Conservation (phyloP, 2,113 vertebrate genomes). For the Scomber japonicus region DNA sequence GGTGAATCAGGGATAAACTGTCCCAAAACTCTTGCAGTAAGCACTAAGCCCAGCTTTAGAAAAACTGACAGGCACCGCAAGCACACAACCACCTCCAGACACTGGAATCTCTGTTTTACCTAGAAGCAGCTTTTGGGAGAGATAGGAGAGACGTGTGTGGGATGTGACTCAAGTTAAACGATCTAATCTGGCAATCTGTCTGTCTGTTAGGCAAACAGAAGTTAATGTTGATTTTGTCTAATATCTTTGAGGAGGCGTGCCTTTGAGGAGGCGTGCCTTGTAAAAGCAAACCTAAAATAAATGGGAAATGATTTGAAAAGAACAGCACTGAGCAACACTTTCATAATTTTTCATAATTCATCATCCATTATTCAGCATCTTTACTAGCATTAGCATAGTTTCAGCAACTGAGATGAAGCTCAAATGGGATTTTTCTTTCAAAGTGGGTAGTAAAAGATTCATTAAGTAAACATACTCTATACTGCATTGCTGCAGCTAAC, state of each 20-base stretch:
- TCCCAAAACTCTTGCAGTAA: too few relatives aligned
- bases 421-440: too few relatives aligned
- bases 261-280: background rate
- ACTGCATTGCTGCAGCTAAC: too few relatives aligned
- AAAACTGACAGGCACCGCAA: slow-evolving; percentile 37
- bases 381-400: too few relatives aligned
- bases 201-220: slow-evolving; percentile 20
- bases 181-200: slow-evolving; percentile 19
- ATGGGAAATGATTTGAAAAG: too few relatives aligned
- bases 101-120: slow-evolving; percentile 21
- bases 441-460: background rate
- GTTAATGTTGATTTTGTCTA: slow-evolving; percentile 28
- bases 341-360: too few relatives aligned
- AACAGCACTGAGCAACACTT: too few relatives aligned
- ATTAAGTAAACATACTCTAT: background rate
- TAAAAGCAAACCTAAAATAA: background rate
- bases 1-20: too few relatives aligned
- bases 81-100: slow-evolving; percentile 26
- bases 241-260: background rate
- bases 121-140: slow-evolving; percentile 3
- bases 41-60: background rate
- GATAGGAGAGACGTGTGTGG: background rate
- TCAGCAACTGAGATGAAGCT: too few relatives aligned
- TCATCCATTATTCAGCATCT: too few relatives aligned
- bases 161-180: slow-evolving; percentile 38